Evolutionary conservation across 2,113 vertebrate species (phyloP).

Genomic region (sheep (Ovis aries)): ARS-UI_Ramb_v3.0 NC_056054.1:256759001-256759500

Average conservation of each 20-base stretch:
- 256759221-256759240: not conserved
- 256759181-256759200: not conserved
- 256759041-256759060: not conserved
- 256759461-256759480: not conserved
- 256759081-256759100: not conserved
- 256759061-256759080: not conserved
- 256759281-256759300: not conserved
- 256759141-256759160: not conserved
- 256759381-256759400: not conserved
- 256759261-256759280: not conserved
- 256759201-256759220: not conserved
- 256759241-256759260: not conserved
- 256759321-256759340: not conserved
- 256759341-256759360: not conserved
- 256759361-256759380: not conserved
- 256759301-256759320: not conserved
- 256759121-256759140: not conserved
- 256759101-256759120: not conserved
- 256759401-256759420: not conserved
- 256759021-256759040: not conserved
- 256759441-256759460: not conserved
- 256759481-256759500: not conserved
- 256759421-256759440: not conserved
- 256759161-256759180: not conserved
- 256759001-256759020: accelerated